phyloP scores from a whole-genome alignment of 2,888 invertebrate genomes.

The Sinotaia quadrata region DNA sequence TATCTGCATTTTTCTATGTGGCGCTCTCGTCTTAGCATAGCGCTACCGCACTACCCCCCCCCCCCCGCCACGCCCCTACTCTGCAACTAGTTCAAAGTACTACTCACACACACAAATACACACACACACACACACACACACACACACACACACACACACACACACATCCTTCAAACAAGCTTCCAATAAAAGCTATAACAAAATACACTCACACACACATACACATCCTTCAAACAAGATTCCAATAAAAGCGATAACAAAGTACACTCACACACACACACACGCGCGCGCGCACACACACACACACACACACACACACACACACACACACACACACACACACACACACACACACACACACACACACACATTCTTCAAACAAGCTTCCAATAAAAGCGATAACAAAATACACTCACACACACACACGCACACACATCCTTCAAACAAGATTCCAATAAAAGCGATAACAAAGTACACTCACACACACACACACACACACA shows the following conservation, averaged over 20 bases:
- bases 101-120: not conserved
- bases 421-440: not conserved
- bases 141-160: constrained; percentile 1
- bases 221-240: not conserved
- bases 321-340: constrained; percentile 4
- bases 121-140: constrained; percentile 5
- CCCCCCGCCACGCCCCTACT: not conserved
- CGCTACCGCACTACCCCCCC: no score
- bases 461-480: not conserved
- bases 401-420: not conserved
- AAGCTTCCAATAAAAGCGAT: not conserved
- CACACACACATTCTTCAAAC: not conserved
- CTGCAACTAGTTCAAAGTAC: not conserved
- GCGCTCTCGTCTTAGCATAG: no score
- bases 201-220: not conserved
- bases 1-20: no score
- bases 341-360: not conserved
- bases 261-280: constrained; percentile 1
- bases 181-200: not conserved
- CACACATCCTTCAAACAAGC: not conserved
- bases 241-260: not conserved
- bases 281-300: constrained; percentile 1
- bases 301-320: not conserved
- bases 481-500: constrained; percentile 4
- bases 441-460: not conserved